Base-by-base conservation (phyloP, 2,888 invertebrate genomes). In the Antheraea assamensis region DNA sequence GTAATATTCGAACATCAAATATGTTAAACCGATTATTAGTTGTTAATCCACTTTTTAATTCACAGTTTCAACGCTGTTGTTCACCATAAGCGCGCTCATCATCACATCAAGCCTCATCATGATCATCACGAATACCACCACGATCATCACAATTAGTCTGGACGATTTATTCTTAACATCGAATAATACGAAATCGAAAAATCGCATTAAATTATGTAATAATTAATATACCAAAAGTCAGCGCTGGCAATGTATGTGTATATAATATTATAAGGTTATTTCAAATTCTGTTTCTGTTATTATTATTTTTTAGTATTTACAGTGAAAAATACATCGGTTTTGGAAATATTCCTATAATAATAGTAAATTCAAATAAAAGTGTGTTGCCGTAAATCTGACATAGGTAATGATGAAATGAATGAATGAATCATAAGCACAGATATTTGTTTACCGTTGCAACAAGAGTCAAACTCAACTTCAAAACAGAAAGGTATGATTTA, bases 21-120 rank as follows among this genome's bases (percentile, higher is more conserved):
- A 55, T 49, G 10, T 49, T 49, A 17, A 8, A 52, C 13, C 15
- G 17, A 52, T 1, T 17, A 52, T 70, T 70, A n/a, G 27, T 27
- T 42, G 15, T 58, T 42, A 66, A 70, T 61, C 42, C 3, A 71
- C 21, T 24, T 70, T 74, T 72, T 77, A 77, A 74, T 64, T 85
- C 81, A 64, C 84, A 91, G 91, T 79, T 91, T 91, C 87, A 85
- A 85, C 72, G 91, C 91, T 70, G 83, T 85, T 75, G 91, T 91
- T 71, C 89, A 88, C 81, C 87, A 89, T 81, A 84, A 84, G 81
- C 88, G 87, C 75, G 83, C 82, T 78, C 89, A 89, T 82, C 88
- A 87, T 79, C 88, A 90, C 79, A 77, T 79, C 73, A 76, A 78
- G 66, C 87, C 85, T 70, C 86, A 87, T 78, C 82, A 84, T 77